Percentiles rank a stretch among this genome's conserved stretches.
phyloP scores from a whole-genome alignment of 1,140 invertebrate genomes.

The Micrasema minimum region DNA sequence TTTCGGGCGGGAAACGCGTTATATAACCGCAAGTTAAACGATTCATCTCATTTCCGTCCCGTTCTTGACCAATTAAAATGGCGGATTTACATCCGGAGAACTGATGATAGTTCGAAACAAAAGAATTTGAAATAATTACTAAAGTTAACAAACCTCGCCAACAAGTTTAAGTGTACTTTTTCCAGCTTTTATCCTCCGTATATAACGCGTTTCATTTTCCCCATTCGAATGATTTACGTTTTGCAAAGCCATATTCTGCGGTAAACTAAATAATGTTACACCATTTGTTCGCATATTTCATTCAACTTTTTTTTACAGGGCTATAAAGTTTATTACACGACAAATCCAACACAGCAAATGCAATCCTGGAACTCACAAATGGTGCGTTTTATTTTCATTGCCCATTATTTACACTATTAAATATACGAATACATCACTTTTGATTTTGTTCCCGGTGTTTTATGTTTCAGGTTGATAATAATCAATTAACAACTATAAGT shows the following conservation, averaged over 20 bases:
- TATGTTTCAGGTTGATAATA: slow-evolving; percentile 76
- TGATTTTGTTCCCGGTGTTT: no score
- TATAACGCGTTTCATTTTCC: slow-evolving; percentile 11
- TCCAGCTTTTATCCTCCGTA: slow-evolving; percentile 17
- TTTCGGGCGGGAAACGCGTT: not conserved
- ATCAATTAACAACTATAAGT: slow-evolving; percentile 91
- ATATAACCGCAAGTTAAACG: no score
- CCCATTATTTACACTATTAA: slow-evolving; percentile 2
- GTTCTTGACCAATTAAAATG: no score
- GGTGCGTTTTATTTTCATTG: no score
- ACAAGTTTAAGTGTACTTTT: not conserved
- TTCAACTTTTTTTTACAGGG: slow-evolving; percentile 73
- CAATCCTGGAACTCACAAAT: slow-evolving; percentile 91
- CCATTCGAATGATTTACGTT: slow-evolving; percentile 26
- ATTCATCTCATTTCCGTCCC: no score
- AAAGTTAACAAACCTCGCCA: not conserved
- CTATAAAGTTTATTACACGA: slow-evolving; percentile 98
- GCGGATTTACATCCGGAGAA: no score
- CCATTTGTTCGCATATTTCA: slow-evolving; percentile 29
- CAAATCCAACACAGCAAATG: slow-evolving; percentile 85
- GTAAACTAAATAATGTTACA: slow-evolving; percentile 32
- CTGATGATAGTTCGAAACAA: no score
- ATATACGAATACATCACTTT: not conserved
- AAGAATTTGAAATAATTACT: not conserved
- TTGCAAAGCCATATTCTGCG: slow-evolving; percentile 31